Evolutionary conservation across 35 echinoderm and acorn worm species (phyloP).

Genomic region (Ophioderma brevispina): DNA sequence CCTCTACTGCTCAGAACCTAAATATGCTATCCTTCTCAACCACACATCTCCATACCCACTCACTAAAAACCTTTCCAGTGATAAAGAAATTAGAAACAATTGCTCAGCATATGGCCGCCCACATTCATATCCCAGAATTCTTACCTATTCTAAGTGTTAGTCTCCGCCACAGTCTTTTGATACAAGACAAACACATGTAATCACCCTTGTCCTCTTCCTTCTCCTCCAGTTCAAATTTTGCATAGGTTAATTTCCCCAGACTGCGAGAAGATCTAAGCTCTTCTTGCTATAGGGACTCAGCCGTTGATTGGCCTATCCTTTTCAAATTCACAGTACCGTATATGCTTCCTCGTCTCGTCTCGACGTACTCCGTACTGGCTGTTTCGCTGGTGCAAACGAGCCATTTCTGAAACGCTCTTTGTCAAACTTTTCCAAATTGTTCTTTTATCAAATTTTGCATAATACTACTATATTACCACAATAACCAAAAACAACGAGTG

Average conservation of each 20-base stretch:
- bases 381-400: not conserved
- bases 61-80: too few species aligned
- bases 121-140: not conserved
- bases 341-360: not conserved
- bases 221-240: not conserved
- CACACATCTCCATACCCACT: too few species aligned
- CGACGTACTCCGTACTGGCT: not conserved
- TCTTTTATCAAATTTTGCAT: too few species aligned
- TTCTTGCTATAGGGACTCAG: not conserved
- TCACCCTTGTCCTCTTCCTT: not conserved
- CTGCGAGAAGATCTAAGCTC: not conserved
- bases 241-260: slow-evolving; percentile 1
- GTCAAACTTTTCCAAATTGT: too few species aligned
- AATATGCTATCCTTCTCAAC: too few species aligned
- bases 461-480: too few species aligned
- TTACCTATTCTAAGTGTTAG: not conserved
- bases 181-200: not conserved
- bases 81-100: too few species aligned
- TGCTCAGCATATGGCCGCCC: too few species aligned
- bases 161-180: not conserved
- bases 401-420: not conserved
- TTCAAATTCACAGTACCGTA: not conserved
- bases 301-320: not conserved
- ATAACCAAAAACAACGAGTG: too few species aligned
- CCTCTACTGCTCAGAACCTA: too few species aligned